Evolutionary conservation across 2,797 vertebrate genomes (phyloP).

Genomic region (Toxotes lorentzi): DNA sequence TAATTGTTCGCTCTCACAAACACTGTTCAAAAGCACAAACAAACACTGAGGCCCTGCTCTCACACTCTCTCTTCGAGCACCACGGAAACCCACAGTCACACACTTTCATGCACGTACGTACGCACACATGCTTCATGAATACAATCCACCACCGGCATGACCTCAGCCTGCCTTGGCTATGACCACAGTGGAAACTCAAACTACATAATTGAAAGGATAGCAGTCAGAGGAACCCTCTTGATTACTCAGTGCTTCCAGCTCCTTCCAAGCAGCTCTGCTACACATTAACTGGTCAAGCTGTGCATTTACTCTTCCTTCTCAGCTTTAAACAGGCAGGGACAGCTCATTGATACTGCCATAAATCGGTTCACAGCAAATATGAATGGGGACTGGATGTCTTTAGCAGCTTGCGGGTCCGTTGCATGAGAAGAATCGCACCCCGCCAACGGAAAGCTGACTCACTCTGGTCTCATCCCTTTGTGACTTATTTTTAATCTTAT

Average conservation of each 20-base stretch:
- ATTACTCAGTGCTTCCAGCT: constrained; percentile 82
- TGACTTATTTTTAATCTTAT: constrained; percentile 73
- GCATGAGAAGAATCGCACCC: constrained; percentile 62
- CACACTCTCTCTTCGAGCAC: constrained; percentile 13
- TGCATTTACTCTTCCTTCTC: constrained; percentile 53
- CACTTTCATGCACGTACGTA: constrained; percentile 18
- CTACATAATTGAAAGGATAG: constrained; percentile 83
- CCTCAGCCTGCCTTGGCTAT: constrained; percentile 71
- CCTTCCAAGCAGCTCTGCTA: constrained; percentile 70
- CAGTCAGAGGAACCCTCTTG: constrained; percentile 77
- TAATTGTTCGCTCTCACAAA: constrained; percentile 58
- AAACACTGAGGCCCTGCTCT: constrained; percentile 25
- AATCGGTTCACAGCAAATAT: constrained; percentile 74
- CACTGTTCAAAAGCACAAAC: constrained; percentile 51
- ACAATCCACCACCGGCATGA: constrained; percentile 72
- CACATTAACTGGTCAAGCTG: constrained; percentile 73
- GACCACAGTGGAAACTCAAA: constrained; percentile 80
- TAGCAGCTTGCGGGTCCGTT: constrained; percentile 60
- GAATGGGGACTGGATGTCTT: constrained; percentile 72
- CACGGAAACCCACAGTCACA: constrained; percentile 41
- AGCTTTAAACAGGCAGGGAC: constrained; percentile 55
- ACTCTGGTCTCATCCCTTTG: constrained; percentile 67
- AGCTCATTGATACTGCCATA: constrained; percentile 75
- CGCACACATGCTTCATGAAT: constrained; percentile 58
- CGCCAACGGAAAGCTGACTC: constrained; percentile 77